Conservation (phyloP, 2,888 invertebrate genomes). For the Athripsodes cinereus region DNA sequence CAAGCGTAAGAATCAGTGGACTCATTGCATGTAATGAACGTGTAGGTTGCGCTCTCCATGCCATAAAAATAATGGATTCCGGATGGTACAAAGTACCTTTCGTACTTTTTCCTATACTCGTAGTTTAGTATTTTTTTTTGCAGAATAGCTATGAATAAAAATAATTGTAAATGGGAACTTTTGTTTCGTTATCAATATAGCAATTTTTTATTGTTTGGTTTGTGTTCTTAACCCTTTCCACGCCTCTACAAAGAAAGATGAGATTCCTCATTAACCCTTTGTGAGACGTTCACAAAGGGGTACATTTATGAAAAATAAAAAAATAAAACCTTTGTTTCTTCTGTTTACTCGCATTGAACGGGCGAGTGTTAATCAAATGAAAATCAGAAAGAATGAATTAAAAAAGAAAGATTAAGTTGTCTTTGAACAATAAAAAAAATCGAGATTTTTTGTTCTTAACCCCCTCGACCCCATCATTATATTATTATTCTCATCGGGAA, state of each 20-base stretch:
- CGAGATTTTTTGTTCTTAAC: not conserved
- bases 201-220: slow-evolving; percentile 26
- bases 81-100: too few relatives aligned
- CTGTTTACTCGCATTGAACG: slow-evolving; percentile 27
- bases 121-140: too few relatives aligned
- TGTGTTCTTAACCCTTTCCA: slow-evolving; percentile 18
- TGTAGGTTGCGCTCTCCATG: too few relatives aligned
- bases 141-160: too few relatives aligned
- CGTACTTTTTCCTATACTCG: too few relatives aligned
- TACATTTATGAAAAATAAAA: too few relatives aligned
- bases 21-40: too few relatives aligned
- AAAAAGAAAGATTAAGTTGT: slow-evolving; percentile 23
- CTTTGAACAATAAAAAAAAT: slow-evolving; percentile 12
- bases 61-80: too few relatives aligned
- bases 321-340: slow-evolving; percentile 22
- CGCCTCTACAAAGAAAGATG: slow-evolving; percentile 22
- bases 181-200: not conserved
- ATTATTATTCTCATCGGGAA: not conserved
- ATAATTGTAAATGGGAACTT: not conserved
- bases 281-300: slow-evolving; percentile 23
- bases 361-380: slow-evolving; percentile 27
- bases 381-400: slow-evolving; percentile 24
- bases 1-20: too few relatives aligned
- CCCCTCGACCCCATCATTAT: not conserved
- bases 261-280: slow-evolving; percentile 26